Percentiles rank a stretch among this genome's conserved stretches.
phyloP scores from a whole-genome alignment of 2,113 vertebrate species.

The Megaptera novaeangliae region DNA sequence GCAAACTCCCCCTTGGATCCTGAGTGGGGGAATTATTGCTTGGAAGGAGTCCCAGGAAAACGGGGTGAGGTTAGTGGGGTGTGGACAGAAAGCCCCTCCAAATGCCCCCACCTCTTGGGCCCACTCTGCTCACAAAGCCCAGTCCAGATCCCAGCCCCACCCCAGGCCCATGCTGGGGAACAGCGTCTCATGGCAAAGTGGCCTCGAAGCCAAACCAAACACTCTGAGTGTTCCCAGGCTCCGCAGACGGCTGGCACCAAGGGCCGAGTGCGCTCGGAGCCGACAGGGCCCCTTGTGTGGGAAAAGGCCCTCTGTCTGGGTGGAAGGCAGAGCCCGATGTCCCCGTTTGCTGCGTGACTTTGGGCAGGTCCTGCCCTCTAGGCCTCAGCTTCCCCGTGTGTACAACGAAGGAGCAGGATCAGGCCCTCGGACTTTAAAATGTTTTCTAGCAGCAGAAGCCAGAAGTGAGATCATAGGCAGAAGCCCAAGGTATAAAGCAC shows the following conservation, averaged over 20 bases:
- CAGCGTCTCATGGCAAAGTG: constrained; percentile 50
- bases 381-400: background rate
- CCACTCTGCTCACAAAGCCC: constrained; percentile 17
- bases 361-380: background rate
- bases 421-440: background rate
- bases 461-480: background rate
- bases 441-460: background rate
- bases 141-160: background rate
- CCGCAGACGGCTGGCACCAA: constrained; percentile 16
- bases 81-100: background rate
- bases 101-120: background rate
- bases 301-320: background rate
- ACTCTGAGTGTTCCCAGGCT: constrained; percentile 39
- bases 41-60: constrained; percentile 62
- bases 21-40: constrained; percentile 53
- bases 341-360: background rate
- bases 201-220: constrained; percentile 68
- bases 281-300: background rate
- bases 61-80: background rate
- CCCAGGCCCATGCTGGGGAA: background rate
- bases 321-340: background rate
- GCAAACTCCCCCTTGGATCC: constrained; percentile 25
- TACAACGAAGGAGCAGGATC: background rate
- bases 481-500: background rate
- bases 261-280: background rate